A percentile compares a stretch with the other conserved stretches of the same genome.
These are phyloP conservation scores for Mythimna loreyi DNA, from an alignment of 2,888 invertebrate genomes.

Conservation along the genomic window DNA sequence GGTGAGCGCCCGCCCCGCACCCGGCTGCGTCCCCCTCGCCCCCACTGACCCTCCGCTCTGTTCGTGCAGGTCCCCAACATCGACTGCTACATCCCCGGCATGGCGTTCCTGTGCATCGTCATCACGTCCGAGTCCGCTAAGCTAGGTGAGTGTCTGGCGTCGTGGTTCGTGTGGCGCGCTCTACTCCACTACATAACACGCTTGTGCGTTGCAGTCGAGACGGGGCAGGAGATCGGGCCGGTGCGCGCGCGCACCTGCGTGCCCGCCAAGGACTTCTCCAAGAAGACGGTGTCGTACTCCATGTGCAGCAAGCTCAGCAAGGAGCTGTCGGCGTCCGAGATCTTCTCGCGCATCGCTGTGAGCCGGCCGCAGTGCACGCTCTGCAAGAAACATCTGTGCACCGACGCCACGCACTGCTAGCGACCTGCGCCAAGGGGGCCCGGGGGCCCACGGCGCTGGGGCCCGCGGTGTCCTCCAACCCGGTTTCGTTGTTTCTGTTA, in stretches of 20 bases:
- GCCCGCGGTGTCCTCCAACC: not conserved
- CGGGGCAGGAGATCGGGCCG: constrained; percentile 86
- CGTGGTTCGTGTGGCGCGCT: not conserved
- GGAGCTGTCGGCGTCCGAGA: constrained; percentile 86
- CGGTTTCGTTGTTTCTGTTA: constrained; percentile 5
- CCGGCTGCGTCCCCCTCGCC: not conserved
- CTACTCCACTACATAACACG: not conserved
- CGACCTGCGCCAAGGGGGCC: not conserved
- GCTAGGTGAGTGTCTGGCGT: constrained; percentile 76
- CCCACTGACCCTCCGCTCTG: constrained; percentile 7
- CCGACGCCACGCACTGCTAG: constrained; percentile 83
- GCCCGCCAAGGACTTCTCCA: constrained; percentile 86
- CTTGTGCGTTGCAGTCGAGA: constrained; percentile 78
- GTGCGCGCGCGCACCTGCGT: constrained; percentile 88
- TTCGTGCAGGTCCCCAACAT: constrained; percentile 85
- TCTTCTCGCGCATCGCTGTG: constrained; percentile 85
- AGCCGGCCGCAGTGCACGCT: constrained; percentile 84
- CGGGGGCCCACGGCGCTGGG: too few species aligned
- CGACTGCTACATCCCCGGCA: constrained; percentile 88
- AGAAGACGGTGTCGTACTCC: constrained; percentile 86
- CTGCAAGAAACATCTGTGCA: constrained; percentile 86
- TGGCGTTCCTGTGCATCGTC: constrained; percentile 86
- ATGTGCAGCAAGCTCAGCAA: constrained; percentile 88
- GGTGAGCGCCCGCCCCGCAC: constrained; percentile 64
- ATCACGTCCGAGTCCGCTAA: constrained; percentile 88